Conservation (phyloP, 2,113 vertebrate genomes). For the Planiliza haematocheilus region DNA sequence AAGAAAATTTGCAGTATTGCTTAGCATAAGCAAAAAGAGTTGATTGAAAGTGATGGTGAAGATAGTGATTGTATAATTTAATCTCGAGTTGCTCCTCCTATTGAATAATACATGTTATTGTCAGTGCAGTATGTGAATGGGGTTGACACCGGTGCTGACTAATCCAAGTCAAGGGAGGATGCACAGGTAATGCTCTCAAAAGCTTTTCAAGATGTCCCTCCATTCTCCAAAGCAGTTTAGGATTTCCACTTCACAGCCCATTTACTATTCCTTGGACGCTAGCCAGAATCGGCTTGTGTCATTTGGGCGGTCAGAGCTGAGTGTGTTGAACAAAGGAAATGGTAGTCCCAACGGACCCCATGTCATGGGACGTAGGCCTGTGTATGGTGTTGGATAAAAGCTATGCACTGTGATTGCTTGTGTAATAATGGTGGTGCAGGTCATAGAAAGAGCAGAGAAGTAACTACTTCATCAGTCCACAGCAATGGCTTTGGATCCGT, state of each 20-base stretch:
- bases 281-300: conserved; percentile 41
- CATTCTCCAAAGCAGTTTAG: conserved; percentile 37
- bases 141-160: conserved; percentile 54
- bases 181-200: conserved; percentile 23
- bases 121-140: conserved; percentile 22
- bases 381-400: conserved; percentile 13
- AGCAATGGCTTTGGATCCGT: neutral
- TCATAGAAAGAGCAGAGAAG: conserved; percentile 12
- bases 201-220: conserved; percentile 34
- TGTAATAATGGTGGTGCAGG: neutral
- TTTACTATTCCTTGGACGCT: conserved; percentile 41
- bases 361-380: conserved; percentile 11
- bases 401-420: conserved; percentile 20
- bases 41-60: conserved; percentile 23
- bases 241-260: conserved; percentile 48
- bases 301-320: conserved; percentile 14
- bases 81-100: conserved; percentile 27
- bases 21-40: conserved; percentile 32
- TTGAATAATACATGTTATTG: conserved; percentile 66
- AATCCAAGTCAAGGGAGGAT: conserved; percentile 40
- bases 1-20: conserved; percentile 3
- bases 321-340: conserved; percentile 18
- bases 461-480: neutral
- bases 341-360: conserved; percentile 20
- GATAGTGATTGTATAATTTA: conserved; percentile 42